Evolutionary conservation across 1,140 invertebrate genomes (phyloP), one percentile per base, ranked within the genome.

Genomic region (Aradophagus sp.): DNA sequence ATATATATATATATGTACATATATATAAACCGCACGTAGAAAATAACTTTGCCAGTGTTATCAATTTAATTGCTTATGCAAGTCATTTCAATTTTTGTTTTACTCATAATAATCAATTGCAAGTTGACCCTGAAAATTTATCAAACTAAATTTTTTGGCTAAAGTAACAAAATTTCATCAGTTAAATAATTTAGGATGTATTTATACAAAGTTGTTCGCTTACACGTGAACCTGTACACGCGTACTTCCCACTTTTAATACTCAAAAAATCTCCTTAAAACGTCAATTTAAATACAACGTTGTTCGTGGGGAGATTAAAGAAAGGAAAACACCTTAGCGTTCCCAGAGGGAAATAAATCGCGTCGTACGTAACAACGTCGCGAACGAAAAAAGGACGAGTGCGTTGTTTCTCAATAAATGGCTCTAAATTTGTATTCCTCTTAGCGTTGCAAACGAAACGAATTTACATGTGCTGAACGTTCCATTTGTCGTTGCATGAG

Each of bases 241-340:
- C 29, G 27, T 35, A 11, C 15, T 16, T 2, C 13, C 17, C 50
- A 32, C 48, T 48, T 35, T 32, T 34, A 56, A 42, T 41, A 27
- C 35, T 55, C 19, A 41, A 55, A 55, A 36, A n/a, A n/a, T n/a
- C n/a, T n/a, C n/a, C n/a, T 63, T 55, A 38, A 63, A 63, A 63
- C 55, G 59, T 53, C 59, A 55, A 63, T 56, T 56, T 55, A 56
- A 55, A 65, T 56, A 48, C 61, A 38, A 41, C 11, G n/a, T 13
- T 4, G 23, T 8, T 6, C 20, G 20, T 14, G 5, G 48, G 17
- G 27, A 15, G 34, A 12, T 4, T 27, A 10, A 5, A 38, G 26
- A 23, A 4, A 5, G 19, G 29, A 66, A 48, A 66, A 58, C 44
- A 44, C 44, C 44, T 56, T 48, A 29, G 13, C 29, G 27, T 8